These are phyloP conservation scores for Cassiopea andromeda DNA, from an alignment of 30 jellyfish, hydroid and myxozoan genomes.

Conservation along the genomic window DNA sequence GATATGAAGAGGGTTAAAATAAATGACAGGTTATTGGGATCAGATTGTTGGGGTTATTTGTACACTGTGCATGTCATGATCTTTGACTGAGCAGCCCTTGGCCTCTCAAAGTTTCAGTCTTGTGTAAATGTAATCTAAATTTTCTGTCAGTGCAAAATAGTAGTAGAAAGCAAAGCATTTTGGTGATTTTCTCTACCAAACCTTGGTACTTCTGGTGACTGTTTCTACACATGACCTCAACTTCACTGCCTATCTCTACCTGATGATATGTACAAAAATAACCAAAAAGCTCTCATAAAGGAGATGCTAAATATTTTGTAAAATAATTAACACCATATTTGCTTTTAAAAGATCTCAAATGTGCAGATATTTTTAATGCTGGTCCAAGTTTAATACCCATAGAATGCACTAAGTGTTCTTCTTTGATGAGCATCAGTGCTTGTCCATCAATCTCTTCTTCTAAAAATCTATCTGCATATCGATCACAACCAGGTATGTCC, in stretches of 20 bases:
- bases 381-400: constrained; percentile 98
- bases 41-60: no score
- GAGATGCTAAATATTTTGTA: constrained; percentile 94
- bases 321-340: constrained; percentile 83
- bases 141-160: neutral
- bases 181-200: neutral
- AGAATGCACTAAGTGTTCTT: constrained; percentile 88
- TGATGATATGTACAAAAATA: constrained; percentile 41
- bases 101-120: no score
- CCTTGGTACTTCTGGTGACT: no score
- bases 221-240: neutral
- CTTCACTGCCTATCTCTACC: neutral
- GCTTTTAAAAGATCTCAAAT: constrained; percentile 81
- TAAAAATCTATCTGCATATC: constrained; percentile 73
- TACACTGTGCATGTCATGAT: no score
- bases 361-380: constrained; percentile 95
- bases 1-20: no score
- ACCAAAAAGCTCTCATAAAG: constrained; percentile 39
- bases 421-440: constrained; percentile 86
- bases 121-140: neutral
- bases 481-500: constrained; percentile 95
- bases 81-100: no score
- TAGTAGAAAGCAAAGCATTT: neutral
- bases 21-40: no score
- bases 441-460: constrained; percentile 98